phyloP scores from a whole-genome alignment of 2,113 vertebrate species.

The Anoura caudifer region DNA sequence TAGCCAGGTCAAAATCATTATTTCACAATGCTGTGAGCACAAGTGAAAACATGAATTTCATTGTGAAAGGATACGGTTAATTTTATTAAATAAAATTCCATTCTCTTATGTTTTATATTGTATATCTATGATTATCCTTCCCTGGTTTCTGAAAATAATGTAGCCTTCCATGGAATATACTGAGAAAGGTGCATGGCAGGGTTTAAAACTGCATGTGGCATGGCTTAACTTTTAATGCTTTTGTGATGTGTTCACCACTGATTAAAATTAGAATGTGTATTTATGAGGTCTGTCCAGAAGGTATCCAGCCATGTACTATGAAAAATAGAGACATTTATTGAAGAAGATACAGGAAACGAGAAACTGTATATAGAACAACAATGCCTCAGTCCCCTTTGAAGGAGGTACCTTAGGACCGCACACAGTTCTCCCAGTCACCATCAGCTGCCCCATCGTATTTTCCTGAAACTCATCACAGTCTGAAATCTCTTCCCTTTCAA shows the following conservation, averaged over 20 bases:
- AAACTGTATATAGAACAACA: too few relatives aligned
- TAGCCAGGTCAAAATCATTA: slow-evolving; percentile 12
- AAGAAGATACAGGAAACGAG: too few relatives aligned
- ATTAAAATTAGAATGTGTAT: slow-evolving; percentile 57
- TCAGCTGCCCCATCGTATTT: too few relatives aligned
- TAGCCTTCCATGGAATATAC: slow-evolving; percentile 72
- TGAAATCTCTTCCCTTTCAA: too few relatives aligned
- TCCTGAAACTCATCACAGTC: too few relatives aligned
- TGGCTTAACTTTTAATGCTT: slow-evolving; percentile 75
- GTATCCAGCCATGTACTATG: too few relatives aligned
- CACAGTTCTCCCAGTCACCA: too few relatives aligned
- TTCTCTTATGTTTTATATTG: slow-evolving; percentile 43
- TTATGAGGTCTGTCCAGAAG: too few relatives aligned
- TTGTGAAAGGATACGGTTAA: slow-evolving; percentile 2
- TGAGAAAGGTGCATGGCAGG: slow-evolving; percentile 78
- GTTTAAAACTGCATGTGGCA: slow-evolving; percentile 80
- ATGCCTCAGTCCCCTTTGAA: too few relatives aligned
- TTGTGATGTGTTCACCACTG: slow-evolving; percentile 69
- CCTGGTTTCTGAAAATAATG: slow-evolving; percentile 61
- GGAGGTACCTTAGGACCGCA: too few relatives aligned
- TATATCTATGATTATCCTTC: slow-evolving; percentile 61
- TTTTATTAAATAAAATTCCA: slow-evolving; percentile 40
- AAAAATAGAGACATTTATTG: too few relatives aligned
- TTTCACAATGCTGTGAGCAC: slow-evolving; percentile 51
- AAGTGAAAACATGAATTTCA: slow-evolving; percentile 64